A percentile compares a stretch with the other conserved stretches of the same genome.
Evolutionary conservation across 2,113 vertebrate genomes (phyloP).

Genomic region (Mustelus asterias): DNA sequence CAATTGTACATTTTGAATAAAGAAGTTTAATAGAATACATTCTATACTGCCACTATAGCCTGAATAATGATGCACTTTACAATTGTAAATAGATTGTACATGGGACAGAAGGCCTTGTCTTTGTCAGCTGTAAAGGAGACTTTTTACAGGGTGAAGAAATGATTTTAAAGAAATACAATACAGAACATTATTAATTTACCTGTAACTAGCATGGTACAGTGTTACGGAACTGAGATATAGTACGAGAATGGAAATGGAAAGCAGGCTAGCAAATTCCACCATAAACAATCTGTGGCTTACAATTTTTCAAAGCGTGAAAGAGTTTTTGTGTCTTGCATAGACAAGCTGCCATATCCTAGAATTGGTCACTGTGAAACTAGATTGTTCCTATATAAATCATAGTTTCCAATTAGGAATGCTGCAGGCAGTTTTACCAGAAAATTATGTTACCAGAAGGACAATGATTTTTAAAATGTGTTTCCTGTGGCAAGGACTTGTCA

Average conservation of each 20-base stretch:
- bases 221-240: no score
- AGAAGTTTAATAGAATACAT: not conserved
- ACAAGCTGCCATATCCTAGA: not conserved
- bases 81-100: not conserved
- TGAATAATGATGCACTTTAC: not conserved
- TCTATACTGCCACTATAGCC: no score
- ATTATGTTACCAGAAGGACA: slow-evolving; percentile 26
- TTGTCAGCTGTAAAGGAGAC: not conserved
- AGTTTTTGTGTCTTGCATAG: not conserved
- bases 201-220: not conserved
- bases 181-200: not conserved
- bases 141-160: not conserved
- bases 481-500: slow-evolving; percentile 29
- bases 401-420: not conserved
- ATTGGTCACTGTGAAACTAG: not conserved
- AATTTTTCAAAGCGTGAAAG: not conserved
- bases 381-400: not conserved
- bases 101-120: not conserved
- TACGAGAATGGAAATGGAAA: not conserved
- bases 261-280: not conserved
- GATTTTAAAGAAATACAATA: not conserved
- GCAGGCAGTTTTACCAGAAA: slow-evolving; percentile 5
- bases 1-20: not conserved
- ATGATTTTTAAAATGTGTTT: slow-evolving; percentile 32
- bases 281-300: not conserved